Conservation (phyloP, 1,140 invertebrate genomes). For the Brachionus calyciflorus region DNA sequence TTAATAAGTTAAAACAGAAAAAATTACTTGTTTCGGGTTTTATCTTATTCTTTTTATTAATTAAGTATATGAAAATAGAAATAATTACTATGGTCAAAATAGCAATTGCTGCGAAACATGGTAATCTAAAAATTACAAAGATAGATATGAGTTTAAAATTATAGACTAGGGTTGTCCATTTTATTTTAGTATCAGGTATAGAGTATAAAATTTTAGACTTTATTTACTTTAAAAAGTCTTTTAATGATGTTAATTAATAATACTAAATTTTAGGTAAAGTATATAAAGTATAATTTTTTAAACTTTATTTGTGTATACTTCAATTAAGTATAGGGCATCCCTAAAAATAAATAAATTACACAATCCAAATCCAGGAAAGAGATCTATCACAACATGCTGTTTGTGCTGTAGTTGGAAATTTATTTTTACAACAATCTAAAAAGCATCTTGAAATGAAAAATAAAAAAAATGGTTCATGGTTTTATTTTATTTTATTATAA, state of each 20-base stretch:
- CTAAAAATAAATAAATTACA: neutral
- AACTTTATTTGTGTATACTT: too few relatives aligned
- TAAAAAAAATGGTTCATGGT: neutral
- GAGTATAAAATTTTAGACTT: too few relatives aligned
- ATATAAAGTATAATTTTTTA: too few relatives aligned
- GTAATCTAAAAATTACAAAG: neutral
- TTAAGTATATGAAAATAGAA: neutral
- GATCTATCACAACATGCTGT: slow-evolving; percentile 12
- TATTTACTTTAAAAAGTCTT: too few relatives aligned
- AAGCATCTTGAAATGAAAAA: neutral
- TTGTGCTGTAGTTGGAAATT: slow-evolving; percentile 3
- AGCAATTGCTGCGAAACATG: neutral
- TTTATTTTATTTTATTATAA: neutral
- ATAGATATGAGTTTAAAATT: too few relatives aligned
- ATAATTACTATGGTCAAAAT: neutral
- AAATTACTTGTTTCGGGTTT: neutral
- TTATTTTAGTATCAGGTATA: too few relatives aligned
- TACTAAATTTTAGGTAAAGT: too few relatives aligned
- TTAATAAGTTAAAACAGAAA: neutral
- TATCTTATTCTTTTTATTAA: slow-evolving; percentile 10
- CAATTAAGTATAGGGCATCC: too few relatives aligned
- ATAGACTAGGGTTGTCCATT: too few relatives aligned
- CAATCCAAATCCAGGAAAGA: slow-evolving; percentile 3
- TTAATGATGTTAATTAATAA: too few relatives aligned
- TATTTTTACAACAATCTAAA: neutral